These are phyloP conservation scores for Cardinalis cardinalis DNA, from an alignment of 2,113 vertebrate genomes.

Conservation along the genomic window DNA sequence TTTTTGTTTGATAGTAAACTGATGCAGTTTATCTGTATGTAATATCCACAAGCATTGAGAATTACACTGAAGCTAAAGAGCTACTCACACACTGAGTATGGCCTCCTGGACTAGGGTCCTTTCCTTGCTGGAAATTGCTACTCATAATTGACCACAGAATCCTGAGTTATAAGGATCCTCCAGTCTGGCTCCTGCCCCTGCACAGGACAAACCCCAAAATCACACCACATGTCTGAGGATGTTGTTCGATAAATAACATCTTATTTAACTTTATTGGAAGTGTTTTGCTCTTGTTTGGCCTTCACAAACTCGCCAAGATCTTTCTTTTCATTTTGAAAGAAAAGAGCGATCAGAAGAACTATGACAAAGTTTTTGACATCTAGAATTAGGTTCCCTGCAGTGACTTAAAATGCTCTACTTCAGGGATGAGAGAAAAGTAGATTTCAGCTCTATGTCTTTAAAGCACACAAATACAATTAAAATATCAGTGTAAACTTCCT, in stretches of 20 bases:
- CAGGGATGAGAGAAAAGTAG: neutral
- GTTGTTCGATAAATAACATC: accelerated
- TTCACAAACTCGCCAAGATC: neutral
- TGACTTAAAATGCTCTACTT: neutral
- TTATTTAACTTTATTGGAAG: neutral
- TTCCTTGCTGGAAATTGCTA: neutral
- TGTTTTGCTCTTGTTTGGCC: neutral
- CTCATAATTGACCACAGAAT: neutral
- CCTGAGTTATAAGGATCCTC: neutral
- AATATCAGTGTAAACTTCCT: neutral
- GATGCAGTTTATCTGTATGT: neutral
- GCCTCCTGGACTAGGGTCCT: neutral
- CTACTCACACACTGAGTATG: accelerated
- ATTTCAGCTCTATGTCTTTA: neutral
- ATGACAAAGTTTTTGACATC: neutral
- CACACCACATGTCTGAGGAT: neutral
- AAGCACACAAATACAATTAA: neutral
- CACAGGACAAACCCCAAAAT: neutral
- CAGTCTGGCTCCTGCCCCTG: neutral
- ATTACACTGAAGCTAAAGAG: neutral
- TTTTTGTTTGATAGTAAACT: neutral
- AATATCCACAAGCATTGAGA: neutral
- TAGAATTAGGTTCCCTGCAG: neutral
- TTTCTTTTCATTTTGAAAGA: neutral
- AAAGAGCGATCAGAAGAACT: neutral